Percentiles rank a stretch among this genome's conserved stretches.
These are phyloP conservation scores for Ips nitidus DNA, from an alignment of 1,140 invertebrate species.

Conservation along the genomic window DNA sequence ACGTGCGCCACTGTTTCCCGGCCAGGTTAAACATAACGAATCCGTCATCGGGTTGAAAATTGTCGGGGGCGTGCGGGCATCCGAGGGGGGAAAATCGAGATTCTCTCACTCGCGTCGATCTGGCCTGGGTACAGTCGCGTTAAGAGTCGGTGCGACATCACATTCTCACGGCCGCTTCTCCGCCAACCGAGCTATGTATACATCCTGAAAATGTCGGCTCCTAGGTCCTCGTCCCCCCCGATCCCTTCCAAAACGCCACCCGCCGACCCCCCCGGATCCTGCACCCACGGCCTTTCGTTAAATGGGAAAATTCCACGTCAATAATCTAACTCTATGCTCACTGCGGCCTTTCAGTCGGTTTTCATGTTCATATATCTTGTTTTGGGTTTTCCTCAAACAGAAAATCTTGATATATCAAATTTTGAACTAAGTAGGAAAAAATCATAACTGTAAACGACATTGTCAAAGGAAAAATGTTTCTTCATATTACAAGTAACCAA, in stretches of 20 bases:
- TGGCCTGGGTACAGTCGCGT: constrained; percentile 42
- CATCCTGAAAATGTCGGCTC: constrained; percentile 47
- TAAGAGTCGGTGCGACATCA: constrained; percentile 46
- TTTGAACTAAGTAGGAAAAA: too few species aligned
- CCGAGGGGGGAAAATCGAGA: constrained; percentile 38
- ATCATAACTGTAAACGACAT: too few species aligned
- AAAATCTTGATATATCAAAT: too few species aligned
- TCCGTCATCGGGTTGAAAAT: constrained; percentile 46
- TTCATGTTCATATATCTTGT: constrained; percentile 2
- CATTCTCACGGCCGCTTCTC: constrained; percentile 45
- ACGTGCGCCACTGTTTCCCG: constrained; percentile 17
- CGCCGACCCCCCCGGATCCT: neutral
- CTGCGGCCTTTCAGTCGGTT: constrained; percentile 1
- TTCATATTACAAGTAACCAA: too few species aligned
- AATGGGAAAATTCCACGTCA: constrained; percentile 39
- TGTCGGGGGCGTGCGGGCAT: constrained; percentile 27
- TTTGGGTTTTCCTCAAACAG: too few species aligned
- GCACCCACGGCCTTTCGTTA: constrained; percentile 23
- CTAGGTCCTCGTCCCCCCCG: constrained; percentile 5
- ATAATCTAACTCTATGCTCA: constrained; percentile 24
- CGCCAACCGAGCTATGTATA: constrained; percentile 31
- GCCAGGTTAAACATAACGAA: constrained; percentile 37
- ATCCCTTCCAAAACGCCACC: neutral
- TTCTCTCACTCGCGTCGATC: constrained; percentile 47
- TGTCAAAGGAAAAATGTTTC: too few species aligned